Conservation (phyloP, 2,888 invertebrate species). For the Alentia gelatinosa region DNA sequence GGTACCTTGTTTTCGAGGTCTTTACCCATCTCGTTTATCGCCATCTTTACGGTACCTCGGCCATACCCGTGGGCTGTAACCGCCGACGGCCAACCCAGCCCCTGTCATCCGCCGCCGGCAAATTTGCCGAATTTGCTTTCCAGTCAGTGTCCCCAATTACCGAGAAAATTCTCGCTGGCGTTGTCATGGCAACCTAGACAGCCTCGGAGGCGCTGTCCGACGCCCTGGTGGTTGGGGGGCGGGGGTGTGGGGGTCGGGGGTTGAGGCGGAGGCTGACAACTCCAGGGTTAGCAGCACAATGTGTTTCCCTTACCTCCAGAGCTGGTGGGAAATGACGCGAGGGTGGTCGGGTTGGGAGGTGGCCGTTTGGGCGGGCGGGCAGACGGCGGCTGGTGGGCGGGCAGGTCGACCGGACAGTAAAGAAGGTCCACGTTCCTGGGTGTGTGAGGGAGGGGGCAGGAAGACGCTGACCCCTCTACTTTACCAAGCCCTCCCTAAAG, state of each 20-base stretch:
- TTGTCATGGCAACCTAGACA: background rate
- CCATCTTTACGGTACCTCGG: background rate
- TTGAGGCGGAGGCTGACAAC: background rate
- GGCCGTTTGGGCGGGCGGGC: no score
- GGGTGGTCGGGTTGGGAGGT: background rate
- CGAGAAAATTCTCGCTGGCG: background rate
- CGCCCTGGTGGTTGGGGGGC: background rate
- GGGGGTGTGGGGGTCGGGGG: background rate
- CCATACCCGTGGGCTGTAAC: background rate
- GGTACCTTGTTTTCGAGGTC: no score
- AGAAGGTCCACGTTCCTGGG: no score
- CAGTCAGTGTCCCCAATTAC: background rate
- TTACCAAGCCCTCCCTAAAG: no score
- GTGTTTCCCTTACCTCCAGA: background rate
- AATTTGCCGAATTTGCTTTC: constrained; percentile 3
- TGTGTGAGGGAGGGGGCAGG: no score
- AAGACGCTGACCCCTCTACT: no score
- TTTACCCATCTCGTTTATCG: no score
- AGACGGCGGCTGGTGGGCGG: no score
- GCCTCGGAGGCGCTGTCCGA: background rate
- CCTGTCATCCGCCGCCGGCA: background rate
- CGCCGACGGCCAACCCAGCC: background rate
- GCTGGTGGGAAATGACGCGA: background rate
- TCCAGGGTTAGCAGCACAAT: background rate
- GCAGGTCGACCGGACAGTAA: no score